Percentiles rank a stretch among this genome's conserved stretches.
These are phyloP conservation scores for Notolepis coatsorum DNA, from an alignment of 2,797 vertebrate species.

Conservation along the genomic window DNA sequence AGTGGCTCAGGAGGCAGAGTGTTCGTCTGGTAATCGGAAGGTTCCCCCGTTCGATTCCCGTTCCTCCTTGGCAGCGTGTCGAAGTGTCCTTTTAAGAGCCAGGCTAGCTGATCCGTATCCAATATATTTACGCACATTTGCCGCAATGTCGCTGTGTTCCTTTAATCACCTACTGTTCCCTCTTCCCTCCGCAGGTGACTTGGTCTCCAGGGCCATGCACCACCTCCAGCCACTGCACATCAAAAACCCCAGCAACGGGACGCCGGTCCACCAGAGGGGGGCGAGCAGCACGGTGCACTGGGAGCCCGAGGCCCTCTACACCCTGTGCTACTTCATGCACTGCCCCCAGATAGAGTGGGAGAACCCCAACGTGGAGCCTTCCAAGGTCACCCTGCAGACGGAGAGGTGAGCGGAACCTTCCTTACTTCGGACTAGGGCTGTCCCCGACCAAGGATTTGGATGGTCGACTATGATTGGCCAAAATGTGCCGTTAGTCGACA, in stretches of 20 bases:
- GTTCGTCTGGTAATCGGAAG: too few species aligned
- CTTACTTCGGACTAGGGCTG: neutral
- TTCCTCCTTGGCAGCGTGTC: too few species aligned
- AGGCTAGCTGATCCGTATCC: neutral
- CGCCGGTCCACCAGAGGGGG: constrained; percentile 91
- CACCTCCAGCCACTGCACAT: constrained; percentile 94
- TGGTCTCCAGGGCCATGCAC: constrained; percentile 97
- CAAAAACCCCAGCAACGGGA: constrained; percentile 91
- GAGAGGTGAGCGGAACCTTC: constrained; percentile 86
- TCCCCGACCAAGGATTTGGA: too few species aligned
- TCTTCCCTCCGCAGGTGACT: constrained; percentile 84
- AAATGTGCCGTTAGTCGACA: too few species aligned
- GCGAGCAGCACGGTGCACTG: constrained; percentile 87
- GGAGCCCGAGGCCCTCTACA: constrained; percentile 97
- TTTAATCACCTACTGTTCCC: too few species aligned
- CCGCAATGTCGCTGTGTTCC: too few species aligned
- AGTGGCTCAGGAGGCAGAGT: too few species aligned
- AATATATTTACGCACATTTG: too few species aligned
- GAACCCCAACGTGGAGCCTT: constrained; percentile 96
- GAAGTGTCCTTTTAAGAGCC: too few species aligned
- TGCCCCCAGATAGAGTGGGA: constrained; percentile 99
- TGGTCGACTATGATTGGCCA: too few species aligned
- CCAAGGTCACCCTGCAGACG: constrained; percentile 93
- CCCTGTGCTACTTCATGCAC: constrained; percentile 99
- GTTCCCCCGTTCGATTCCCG: too few species aligned